These are phyloP conservation scores for Pipistrellus pygmaeus DNA, from an alignment of 2,797 vertebrate species.

Conservation along the genomic window DNA sequence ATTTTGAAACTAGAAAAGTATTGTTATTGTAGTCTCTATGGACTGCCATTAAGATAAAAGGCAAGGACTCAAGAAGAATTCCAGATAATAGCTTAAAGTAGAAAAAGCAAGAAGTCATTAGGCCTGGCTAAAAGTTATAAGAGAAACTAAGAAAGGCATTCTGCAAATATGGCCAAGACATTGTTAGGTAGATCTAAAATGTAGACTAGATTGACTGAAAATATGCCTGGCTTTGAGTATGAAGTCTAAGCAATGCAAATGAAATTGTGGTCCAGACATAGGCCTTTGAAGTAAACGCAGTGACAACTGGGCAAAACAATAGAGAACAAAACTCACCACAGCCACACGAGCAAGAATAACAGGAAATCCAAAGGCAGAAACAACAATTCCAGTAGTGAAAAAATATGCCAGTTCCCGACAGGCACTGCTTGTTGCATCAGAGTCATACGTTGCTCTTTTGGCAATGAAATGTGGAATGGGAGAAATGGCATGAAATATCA, in stretches of 20 bases:
- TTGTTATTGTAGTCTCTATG: not conserved
- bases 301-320: not conserved
- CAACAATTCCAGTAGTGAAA: conserved; percentile 97
- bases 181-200: not conserved
- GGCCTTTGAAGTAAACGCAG: not conserved
- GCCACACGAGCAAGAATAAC: conserved; percentile 92
- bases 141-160: not conserved
- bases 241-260: not conserved
- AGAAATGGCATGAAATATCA: conserved; percentile 94
- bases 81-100: not conserved
- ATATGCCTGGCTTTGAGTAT: not conserved
- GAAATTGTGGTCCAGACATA: not conserved
- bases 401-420: conserved; percentile 96
- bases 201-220: not conserved
- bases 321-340: conserved; percentile 89
- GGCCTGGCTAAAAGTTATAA: not conserved
- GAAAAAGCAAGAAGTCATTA: conserved; percentile 49
- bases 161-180: not conserved
- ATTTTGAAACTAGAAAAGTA: not conserved
- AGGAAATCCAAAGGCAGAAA: conserved; percentile 96
- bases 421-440: conserved; percentile 94
- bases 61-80: conserved; percentile 20
- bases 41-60: not conserved
- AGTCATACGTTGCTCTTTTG: conserved; percentile 92
- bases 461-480: conserved; percentile 96